A percentile compares a stretch with the other conserved stretches of the same genome.
phyloP scores from a whole-genome alignment of 2,113 vertebrate species.

The Phyllostomus discolor region DNA sequence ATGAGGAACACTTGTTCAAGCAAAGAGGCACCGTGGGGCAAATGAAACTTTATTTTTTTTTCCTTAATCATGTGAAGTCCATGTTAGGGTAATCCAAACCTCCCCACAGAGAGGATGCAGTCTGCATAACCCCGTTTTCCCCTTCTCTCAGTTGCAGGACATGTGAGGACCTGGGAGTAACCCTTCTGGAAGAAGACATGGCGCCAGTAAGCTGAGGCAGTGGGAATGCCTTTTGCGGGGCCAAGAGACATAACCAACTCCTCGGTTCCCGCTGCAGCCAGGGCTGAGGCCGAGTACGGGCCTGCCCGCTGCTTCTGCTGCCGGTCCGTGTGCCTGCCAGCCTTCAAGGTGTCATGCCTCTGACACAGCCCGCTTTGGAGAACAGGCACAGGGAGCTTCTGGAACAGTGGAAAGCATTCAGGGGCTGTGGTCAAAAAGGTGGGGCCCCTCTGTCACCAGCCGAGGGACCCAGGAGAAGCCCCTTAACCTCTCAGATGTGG shows the following conservation, averaged over 20 bases:
- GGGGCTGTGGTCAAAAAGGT: neutral
- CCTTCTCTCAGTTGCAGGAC: neutral
- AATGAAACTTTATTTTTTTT: slow-evolving; percentile 77
- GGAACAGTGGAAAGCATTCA: neutral
- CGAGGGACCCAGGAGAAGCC: neutral
- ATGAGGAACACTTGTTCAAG: slow-evolving; percentile 66
- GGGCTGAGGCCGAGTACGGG: neutral
- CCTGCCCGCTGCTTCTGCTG: accelerated
- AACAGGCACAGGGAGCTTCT: neutral
- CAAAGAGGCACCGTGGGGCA: slow-evolving; percentile 42
- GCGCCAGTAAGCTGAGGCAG: neutral
- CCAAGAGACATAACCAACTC: neutral
- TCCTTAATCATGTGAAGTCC: slow-evolving; percentile 79
- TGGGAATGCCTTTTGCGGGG: neutral
- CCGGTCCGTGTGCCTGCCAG: accelerated
- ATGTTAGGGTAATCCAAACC: slow-evolving; percentile 79
- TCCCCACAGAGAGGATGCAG: slow-evolving; percentile 76
- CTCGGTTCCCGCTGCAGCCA: neutral
- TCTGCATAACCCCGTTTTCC: slow-evolving; percentile 46
- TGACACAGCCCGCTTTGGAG: neutral
- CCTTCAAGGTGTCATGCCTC: neutral
- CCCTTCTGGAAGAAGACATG: neutral
- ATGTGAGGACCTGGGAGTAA: neutral
- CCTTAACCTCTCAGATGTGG: too few species aligned
- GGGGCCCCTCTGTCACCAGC: neutral